Conservation (phyloP, 2,797 vertebrate genomes). For the Dendrocincla fuliginosa region DNA sequence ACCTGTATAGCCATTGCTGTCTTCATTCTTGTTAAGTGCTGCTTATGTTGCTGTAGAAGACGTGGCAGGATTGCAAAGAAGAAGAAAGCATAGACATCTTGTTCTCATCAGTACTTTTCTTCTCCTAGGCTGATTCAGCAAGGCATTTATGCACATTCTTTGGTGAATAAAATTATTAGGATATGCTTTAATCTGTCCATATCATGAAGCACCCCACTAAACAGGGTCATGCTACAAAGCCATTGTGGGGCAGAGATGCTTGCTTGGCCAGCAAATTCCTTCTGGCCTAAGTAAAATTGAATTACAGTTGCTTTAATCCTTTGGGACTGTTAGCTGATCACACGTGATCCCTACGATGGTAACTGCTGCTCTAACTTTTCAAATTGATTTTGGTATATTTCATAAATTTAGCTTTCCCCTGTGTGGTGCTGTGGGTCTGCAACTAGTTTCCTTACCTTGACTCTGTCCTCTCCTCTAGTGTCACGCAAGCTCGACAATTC, state of each 20-base stretch:
- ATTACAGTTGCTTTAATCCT: neutral
- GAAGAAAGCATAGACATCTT: slow-evolving; percentile 65
- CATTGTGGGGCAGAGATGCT: neutral
- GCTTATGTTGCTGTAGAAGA: slow-evolving; percentile 66
- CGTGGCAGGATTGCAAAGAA: slow-evolving; percentile 41
- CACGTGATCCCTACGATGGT: neutral
- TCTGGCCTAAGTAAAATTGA: neutral
- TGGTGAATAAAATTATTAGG: neutral
- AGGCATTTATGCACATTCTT: neutral
- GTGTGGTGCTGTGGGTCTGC: neutral
- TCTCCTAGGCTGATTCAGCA: neutral
- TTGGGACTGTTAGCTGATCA: neutral
- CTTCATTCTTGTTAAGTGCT: slow-evolving; percentile 66
- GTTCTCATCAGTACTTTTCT: neutral
- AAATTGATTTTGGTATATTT: neutral
- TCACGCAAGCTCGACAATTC: neutral
- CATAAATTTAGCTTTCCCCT: neutral
- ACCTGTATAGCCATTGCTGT: slow-evolving; percentile 4
- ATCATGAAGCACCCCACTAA: neutral
- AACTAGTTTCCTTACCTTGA: neutral
- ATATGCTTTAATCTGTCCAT: neutral
- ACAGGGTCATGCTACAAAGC: neutral
- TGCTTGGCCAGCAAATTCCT: neutral
- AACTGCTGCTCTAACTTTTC: neutral
- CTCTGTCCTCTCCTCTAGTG: neutral